Conservation (phyloP, 2,888 invertebrate species). For the Tigriopus californicus region DNA sequence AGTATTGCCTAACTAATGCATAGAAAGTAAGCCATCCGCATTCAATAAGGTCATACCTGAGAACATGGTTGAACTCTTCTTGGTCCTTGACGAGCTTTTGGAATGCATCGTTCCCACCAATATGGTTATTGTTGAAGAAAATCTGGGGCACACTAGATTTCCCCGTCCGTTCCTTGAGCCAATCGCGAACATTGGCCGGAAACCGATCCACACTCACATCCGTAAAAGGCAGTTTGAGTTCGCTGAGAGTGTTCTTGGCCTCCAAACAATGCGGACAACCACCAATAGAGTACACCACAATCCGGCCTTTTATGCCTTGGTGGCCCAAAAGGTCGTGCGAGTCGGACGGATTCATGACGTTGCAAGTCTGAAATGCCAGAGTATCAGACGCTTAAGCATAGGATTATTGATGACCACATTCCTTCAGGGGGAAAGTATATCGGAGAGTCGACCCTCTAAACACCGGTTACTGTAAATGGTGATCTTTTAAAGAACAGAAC, state of each 20-base stretch:
- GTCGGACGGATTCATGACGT: too few relatives aligned
- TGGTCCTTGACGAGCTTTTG: constrained; percentile 16
- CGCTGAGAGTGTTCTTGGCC: constrained; percentile 15
- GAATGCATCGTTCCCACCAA: constrained; percentile 19
- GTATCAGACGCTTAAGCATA: too few relatives aligned
- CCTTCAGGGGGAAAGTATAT: too few relatives aligned
- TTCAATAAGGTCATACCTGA: too few relatives aligned
- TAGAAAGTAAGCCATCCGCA: too few relatives aligned
- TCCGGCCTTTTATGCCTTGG: constrained; percentile 7
- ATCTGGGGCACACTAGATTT: constrained; percentile 19
- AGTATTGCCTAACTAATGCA: too few relatives aligned
- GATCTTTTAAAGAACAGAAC: too few relatives aligned
- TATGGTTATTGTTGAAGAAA: constrained; percentile 18
- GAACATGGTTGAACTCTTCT: not conserved
- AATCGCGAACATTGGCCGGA: constrained; percentile 10
- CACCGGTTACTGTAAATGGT: too few relatives aligned
- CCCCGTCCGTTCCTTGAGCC: constrained; percentile 16
- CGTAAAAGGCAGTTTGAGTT: constrained; percentile 1
- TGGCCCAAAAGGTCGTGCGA: too few relatives aligned
- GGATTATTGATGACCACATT: too few relatives aligned
- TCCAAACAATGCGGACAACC: constrained; percentile 17
- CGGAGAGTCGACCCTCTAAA: too few relatives aligned
- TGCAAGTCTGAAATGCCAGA: too few relatives aligned
- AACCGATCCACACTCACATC: constrained; percentile 14
- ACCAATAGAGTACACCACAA: constrained; percentile 16